Base-by-base conservation (phyloP, 1,140 invertebrate genomes). In the Euborellia annulipes region DNA sequence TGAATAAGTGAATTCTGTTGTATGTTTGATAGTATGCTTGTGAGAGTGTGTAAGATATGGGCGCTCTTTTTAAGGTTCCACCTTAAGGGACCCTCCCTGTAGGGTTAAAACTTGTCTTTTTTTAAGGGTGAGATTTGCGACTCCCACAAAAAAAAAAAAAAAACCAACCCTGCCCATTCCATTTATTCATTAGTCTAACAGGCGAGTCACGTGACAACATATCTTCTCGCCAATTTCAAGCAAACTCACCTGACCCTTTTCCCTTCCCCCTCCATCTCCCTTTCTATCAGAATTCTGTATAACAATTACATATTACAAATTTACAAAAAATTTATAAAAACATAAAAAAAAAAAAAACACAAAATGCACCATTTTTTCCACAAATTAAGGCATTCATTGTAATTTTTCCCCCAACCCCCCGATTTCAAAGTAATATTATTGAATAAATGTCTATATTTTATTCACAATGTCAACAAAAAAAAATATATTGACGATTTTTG, bases 371-470 rank as follows among this genome's bases (percentile, higher is more conserved):
- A 45, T 45, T 45, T 45, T 45, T 45, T n/a, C 41, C 44, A 45
- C 44, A 37, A 38, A 45, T 45, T 45, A 45, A 34, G 18, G 13
- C 32, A 34, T 45, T 45, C 36, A 45, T 45, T 45, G 44, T 45
- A 45, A n/a, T 45, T 45, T n/a, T n/a, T n/a, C n/a, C n/a, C n/a
- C n/a, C n/a, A n/a, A n/a, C 44, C 44, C 44, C 44, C n/a, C n/a
- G n/a, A 20, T 21, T 45, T 21, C 7, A 45, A 38, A 14, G 32
- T 9, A 34, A 9, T 9, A 34, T 34, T 45, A 45, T 45, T n/a
- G 32, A 45, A 45, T 45, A 45, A 45, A 45, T 45, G 44, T 45
- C 44, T 45, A 45, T 45, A 45, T 45, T 45, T 45, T 45, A 45
- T 45, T 45, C 44, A 45, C 27, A 45, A 45, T 27, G 36, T 34